A percentile compares a stretch with the other conserved stretches of the same genome.
Conservation (phyloP, 2,797 vertebrate genomes). For the Cheirogaleus major region DNA sequence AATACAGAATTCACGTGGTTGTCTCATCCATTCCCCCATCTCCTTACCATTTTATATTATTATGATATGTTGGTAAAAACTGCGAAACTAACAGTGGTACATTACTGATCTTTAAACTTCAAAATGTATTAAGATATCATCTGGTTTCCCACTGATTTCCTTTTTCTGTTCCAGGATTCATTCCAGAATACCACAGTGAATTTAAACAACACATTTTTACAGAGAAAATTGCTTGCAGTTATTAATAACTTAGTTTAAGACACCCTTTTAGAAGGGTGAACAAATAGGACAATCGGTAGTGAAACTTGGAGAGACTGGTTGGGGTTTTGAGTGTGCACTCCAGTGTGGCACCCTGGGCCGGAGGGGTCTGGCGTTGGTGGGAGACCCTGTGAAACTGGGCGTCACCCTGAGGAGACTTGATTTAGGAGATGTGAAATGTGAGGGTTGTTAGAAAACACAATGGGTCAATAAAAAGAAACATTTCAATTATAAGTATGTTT, state of each 20-base stretch:
- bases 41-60: neutral
- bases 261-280: neutral
- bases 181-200: neutral
- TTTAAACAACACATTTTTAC: neutral
- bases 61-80: neutral
- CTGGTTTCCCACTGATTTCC: neutral
- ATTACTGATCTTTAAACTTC: neutral
- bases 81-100: neutral
- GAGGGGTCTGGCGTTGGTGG: neutral
- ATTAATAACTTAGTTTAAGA: neutral
- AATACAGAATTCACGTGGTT: neutral
- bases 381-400: neutral
- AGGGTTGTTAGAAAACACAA: neutral
- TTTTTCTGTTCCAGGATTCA: neutral
- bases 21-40: neutral
- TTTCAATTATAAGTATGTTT: neutral
- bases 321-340: neutral
- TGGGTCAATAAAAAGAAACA: neutral
- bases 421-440: neutral
- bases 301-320: neutral
- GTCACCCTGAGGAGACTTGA: neutral
- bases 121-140: neutral
- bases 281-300: accelerated
- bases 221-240: neutral
- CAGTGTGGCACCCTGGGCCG: accelerated